Evolutionary conservation across 2,888 invertebrate genomes (phyloP).

Genomic region (Crematogaster levior): DNA sequence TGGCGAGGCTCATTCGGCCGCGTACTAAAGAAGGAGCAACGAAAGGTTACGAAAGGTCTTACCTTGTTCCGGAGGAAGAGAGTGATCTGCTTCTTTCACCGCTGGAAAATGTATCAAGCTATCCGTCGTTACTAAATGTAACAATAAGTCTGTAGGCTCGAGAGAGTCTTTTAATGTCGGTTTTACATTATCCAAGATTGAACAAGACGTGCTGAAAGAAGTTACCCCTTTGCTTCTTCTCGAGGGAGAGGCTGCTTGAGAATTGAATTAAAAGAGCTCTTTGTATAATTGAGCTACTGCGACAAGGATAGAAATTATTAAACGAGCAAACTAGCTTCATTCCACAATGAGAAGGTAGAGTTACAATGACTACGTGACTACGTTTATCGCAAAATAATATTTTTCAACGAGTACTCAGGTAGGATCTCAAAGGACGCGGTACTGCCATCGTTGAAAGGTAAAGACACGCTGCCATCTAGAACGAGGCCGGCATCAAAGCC

Average conservation of each 20-base stretch:
- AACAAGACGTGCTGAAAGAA: neutral
- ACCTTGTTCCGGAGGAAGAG: slow-evolving; percentile 48
- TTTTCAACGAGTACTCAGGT: slow-evolving; percentile 94
- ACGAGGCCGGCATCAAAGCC: slow-evolving; percentile 96
- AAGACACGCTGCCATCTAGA: slow-evolving; percentile 96
- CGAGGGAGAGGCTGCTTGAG: too few relatives aligned
- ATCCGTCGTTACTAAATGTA: neutral
- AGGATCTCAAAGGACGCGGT: slow-evolving; percentile 92
- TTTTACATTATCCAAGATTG: slow-evolving; percentile 15
- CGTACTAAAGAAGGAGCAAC: slow-evolving; percentile 45
- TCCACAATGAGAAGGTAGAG: neutral
- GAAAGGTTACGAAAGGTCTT: slow-evolving; percentile 38
- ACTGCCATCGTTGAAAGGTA: slow-evolving; percentile 97
- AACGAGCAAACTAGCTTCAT: neutral
- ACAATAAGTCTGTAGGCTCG: slow-evolving; percentile 27
- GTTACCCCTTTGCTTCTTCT: neutral
- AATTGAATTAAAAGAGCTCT: neutral
- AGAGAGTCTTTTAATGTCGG: slow-evolving; percentile 7
- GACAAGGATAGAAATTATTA: neutral
- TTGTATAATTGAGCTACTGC: neutral
- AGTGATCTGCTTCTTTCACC: neutral
- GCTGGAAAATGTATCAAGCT: slow-evolving; percentile 19
- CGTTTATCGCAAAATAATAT: slow-evolving; percentile 86
- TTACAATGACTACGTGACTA: neutral
- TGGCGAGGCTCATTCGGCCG: slow-evolving; percentile 47